Evolutionary conservation across 2,888 invertebrate genomes (phyloP).

Genomic region (Cyclophora punctaria): DNA sequence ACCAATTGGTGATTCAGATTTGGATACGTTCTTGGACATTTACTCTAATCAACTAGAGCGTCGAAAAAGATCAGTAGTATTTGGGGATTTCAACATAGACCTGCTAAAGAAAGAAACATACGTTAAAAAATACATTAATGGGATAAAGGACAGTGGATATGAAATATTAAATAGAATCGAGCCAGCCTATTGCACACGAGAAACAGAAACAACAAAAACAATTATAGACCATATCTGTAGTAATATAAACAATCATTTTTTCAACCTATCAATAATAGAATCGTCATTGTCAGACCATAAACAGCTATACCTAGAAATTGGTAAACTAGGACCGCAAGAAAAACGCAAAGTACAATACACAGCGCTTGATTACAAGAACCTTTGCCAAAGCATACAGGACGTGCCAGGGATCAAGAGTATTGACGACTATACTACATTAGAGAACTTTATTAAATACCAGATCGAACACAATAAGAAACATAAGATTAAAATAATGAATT

Average conservation of each 20-base stretch:
- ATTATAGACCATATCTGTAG: constrained; percentile 15
- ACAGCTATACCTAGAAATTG: neutral
- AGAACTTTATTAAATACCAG: neutral
- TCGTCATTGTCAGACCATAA: constrained; percentile 13
- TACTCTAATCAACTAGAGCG: neutral
- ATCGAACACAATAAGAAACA: neutral
- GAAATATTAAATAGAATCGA: constrained; percentile 11
- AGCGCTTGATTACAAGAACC: neutral
- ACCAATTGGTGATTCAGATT: neutral
- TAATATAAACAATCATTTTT: constrained; percentile 7
- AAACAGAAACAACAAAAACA: constrained; percentile 8
- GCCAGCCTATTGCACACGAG: constrained; percentile 7
- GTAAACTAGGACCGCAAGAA: neutral
- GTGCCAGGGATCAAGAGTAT: neutral
- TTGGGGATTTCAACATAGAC: neutral
- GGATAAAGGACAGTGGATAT: neutral
- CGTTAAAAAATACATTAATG: neutral
- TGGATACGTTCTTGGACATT: neutral
- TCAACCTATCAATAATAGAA: constrained; percentile 12
- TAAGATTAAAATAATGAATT: neutral
- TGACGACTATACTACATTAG: neutral
- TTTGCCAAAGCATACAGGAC: neutral
- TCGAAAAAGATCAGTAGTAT: neutral
- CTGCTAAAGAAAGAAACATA: neutral
- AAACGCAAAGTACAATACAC: neutral